A percentile compares a stretch with the other conserved stretches of the same genome.
Evolutionary conservation across 2,888 invertebrate species (phyloP).

Genomic region (Metopia argyrocephala): DNA sequence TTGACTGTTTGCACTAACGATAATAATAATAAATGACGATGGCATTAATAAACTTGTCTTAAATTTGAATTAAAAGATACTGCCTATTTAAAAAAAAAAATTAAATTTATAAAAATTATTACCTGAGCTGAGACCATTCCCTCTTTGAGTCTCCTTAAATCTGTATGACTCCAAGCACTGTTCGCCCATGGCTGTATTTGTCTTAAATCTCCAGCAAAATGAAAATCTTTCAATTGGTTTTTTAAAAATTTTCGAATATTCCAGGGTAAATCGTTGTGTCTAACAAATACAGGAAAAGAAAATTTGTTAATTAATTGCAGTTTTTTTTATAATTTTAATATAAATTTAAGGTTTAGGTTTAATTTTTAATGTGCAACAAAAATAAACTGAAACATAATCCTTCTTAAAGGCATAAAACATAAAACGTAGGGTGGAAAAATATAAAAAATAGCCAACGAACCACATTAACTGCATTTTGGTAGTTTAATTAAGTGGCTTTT

Average conservation of each 20-base stretch:
- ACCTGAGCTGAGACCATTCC: slow-evolving; percentile 89
- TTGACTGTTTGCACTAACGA: no score
- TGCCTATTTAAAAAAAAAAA: neutral
- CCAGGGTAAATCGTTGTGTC: slow-evolving; percentile 84
- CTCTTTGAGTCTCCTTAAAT: slow-evolving; percentile 85
- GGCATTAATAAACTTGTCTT: no score
- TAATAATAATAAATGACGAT: no score
- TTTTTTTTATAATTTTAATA: slow-evolving; percentile 7
- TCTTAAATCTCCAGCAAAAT: slow-evolving; percentile 84
- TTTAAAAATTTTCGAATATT: slow-evolving; percentile 84
- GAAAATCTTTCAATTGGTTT: slow-evolving; percentile 82
- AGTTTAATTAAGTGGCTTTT: slow-evolving; percentile 56
- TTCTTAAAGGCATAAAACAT: neutral
- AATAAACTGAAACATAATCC: neutral
- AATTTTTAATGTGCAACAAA: neutral
- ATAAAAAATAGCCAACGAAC: slow-evolving; percentile 12
- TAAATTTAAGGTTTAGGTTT: slow-evolving; percentile 41
- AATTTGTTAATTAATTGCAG: neutral
- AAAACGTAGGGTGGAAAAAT: neutral
- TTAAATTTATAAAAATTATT: slow-evolving; percentile 62
- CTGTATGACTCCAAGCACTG: slow-evolving; percentile 89
- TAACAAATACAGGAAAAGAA: slow-evolving; percentile 31
- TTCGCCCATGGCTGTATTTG: slow-evolving; percentile 87
- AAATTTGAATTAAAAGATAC: neutral
- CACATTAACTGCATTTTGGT: slow-evolving; percentile 44